Base-by-base conservation (phyloP, 2,888 invertebrate genomes). In the Terebella lapidaria region DNA sequence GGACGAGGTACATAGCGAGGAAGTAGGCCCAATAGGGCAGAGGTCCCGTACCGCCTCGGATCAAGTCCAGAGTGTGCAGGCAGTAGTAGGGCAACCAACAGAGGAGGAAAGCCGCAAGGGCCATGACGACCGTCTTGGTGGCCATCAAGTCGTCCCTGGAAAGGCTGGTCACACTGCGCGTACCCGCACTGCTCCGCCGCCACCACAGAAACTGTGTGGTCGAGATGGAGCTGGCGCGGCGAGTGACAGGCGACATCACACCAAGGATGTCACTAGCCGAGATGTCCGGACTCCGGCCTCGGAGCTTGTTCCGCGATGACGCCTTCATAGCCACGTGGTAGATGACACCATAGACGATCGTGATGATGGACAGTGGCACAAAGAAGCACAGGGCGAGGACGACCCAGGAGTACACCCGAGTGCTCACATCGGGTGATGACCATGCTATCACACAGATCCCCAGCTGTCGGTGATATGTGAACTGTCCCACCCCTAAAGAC, bases 71-170 rank as follows among this genome's bases (percentile, higher is more conserved):
- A 24, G 70, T 66, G 54, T 72, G 71, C 42, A 74, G 68, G n/a
- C 71, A 67, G 61, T 74, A 75, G 72, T 84, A 85, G 0, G 85
- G 85, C 20, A 84, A 76, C 85, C 85, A 86, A 70, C 85, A 85
- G 42, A 84, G 76, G 15, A 84, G 77, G 57, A 84, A 86, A 81
- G 89, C 88, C 42, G 89, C 85, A 74, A 89, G 86, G 65, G 90
- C 90, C 65, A 90, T 79, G 53, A 88, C 87, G 74, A 91, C 91
- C 56, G 93, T 91, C 68, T 91, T 87, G 4, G 92, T 92, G 1
- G 93, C 91, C 67, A 92, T 86, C 68, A 91, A 90, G 81, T 93
- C 93, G 77, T 93, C 92, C 56, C 91, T 85, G 66, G 91, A 91
- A 10, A 63, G 52, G n/a, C 22, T 27, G 90, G 64, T 54, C 47